Evolutionary conservation across 1,140 invertebrate species (phyloP).

Genomic region (Anthonomus grandis): DNA sequence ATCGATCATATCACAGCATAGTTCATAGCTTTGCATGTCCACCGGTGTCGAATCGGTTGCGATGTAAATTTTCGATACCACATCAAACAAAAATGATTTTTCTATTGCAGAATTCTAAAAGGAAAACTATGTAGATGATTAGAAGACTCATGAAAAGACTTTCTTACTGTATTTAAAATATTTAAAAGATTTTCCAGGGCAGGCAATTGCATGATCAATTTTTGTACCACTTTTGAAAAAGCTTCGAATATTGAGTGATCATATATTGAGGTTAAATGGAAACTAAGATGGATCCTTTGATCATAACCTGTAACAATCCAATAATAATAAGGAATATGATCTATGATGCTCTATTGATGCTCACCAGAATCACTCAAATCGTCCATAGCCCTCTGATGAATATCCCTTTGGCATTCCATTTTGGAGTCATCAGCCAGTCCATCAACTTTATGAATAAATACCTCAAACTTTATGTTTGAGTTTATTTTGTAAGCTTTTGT

Average conservation of each 20-base stretch:
- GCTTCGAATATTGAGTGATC: constrained; percentile 99
- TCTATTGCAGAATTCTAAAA: constrained; percentile 94
- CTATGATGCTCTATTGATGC: background rate
- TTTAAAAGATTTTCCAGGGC: constrained; percentile 98
- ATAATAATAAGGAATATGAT: background rate
- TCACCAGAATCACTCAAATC: constrained; percentile 85
- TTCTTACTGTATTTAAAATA: constrained; percentile 93
- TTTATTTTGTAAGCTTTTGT: constrained; percentile 96
- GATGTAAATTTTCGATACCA: constrained; percentile 99
- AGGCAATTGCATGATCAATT: constrained; percentile 95
- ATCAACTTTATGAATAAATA: constrained; percentile 98
- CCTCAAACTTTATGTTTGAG: constrained; percentile 96
- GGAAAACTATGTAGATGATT: background rate
- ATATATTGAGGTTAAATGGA: constrained; percentile 98
- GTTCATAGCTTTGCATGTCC: constrained; percentile 99
- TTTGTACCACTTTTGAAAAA: constrained; percentile 99
- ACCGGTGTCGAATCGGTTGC: constrained; percentile 98
- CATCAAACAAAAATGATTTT: constrained; percentile 98
- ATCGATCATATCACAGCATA: constrained; percentile 99
- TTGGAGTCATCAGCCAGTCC: constrained; percentile 98
- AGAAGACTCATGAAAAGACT: background rate
- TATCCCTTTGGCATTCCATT: constrained; percentile 97
- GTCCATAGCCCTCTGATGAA: constrained; percentile 94
- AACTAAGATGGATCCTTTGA: constrained; percentile 86
- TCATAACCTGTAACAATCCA: constrained; percentile 63